phyloP scores from a whole-genome alignment of 2,888 invertebrate species.

The Dyspetes luteomarginatus region DNA sequence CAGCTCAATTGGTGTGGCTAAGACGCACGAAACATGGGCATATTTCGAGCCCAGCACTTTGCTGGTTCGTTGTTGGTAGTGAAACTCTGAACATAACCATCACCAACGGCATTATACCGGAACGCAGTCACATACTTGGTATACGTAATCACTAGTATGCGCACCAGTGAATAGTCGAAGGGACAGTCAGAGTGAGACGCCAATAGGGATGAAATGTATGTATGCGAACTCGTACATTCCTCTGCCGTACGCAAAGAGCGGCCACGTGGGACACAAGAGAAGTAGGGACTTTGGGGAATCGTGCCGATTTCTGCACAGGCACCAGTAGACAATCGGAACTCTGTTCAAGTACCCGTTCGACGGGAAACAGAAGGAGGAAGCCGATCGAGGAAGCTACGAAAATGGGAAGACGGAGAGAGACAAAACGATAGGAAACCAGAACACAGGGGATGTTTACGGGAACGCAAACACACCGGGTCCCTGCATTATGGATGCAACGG shows the following conservation, averaged over 20 bases:
- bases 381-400: too few species aligned
- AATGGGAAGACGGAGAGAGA: constrained; percentile 45
- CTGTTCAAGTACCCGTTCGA: constrained; percentile 14
- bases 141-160: background rate
- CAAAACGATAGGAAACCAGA: constrained; percentile 65
- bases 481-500: constrained; percentile 82
- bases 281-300: constrained; percentile 27
- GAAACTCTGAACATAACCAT: constrained; percentile 7
- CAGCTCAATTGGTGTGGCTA: background rate
- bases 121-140: background rate
- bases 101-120: background rate
- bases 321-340: constrained; percentile 47
- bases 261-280: constrained; percentile 11
- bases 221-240: background rate
- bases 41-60: background rate
- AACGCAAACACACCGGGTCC: constrained; percentile 78
- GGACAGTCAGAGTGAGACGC: background rate
- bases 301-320: constrained; percentile 55
- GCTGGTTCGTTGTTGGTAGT: background rate
- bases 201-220: background rate
- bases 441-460: constrained; percentile 80
- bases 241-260: constrained; percentile 1
- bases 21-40: background rate
- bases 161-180: constrained; percentile 1
- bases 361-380: constrained; percentile 42